phyloP scores from a whole-genome alignment of 2,113 vertebrate genomes.

The Podocnemis expansa region DNA sequence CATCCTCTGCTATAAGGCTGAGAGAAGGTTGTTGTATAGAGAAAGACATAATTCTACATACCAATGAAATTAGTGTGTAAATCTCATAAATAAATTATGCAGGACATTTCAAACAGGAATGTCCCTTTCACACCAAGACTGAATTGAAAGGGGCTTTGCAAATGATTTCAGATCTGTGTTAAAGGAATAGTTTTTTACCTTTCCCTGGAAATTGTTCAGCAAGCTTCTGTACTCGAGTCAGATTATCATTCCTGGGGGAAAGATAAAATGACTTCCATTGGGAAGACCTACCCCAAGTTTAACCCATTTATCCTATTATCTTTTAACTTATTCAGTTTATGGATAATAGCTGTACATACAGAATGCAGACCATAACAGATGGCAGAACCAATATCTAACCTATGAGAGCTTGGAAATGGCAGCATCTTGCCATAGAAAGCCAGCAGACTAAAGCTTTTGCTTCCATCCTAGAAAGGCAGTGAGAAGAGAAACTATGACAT shows the following conservation, averaged over 20 bases:
- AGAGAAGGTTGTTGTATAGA: fast-evolving
- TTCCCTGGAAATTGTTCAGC: background rate
- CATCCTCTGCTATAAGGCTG: background rate
- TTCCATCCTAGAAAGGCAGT: too few relatives aligned
- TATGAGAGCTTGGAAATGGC: too few relatives aligned
- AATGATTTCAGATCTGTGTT: background rate
- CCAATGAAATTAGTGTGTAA: fast-evolving
- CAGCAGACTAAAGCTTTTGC: too few relatives aligned
- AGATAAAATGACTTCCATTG: slow-evolving; percentile 21
- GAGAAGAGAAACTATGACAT: too few relatives aligned
- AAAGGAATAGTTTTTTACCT: background rate
- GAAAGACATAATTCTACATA: fast-evolving
- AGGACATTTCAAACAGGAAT: background rate
- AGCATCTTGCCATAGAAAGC: slow-evolving; percentile 55
- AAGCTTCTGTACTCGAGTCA: slow-evolving; percentile 24
- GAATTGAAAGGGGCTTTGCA: background rate
- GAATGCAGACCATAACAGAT: background rate
- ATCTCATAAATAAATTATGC: fast-evolving
- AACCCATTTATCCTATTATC: slow-evolving; percentile 18
- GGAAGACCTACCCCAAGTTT: slow-evolving; percentile 16
- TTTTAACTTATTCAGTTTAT: slow-evolving; percentile 27
- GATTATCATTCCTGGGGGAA: slow-evolving; percentile 5
- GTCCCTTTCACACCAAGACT: background rate
- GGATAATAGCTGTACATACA: too few relatives aligned
- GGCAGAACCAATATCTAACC: slow-evolving; percentile 25